phyloP scores from a whole-genome alignment of 2,797 vertebrate species.

The Aselliscus stoliczkanus region DNA sequence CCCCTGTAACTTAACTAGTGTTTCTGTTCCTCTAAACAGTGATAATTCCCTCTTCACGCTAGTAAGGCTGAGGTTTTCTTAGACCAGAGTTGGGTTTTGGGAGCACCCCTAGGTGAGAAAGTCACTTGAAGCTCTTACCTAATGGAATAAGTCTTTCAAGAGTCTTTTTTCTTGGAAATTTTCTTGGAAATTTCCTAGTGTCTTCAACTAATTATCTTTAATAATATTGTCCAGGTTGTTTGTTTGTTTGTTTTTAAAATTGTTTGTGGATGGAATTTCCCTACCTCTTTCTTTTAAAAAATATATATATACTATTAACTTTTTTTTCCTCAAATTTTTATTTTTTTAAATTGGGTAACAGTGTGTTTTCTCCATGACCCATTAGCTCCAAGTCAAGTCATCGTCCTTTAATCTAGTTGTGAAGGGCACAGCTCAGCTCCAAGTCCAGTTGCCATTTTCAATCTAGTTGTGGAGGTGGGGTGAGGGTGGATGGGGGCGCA shows the following conservation, averaged over 20 bases:
- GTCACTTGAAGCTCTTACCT: neutral
- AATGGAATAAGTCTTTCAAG: neutral
- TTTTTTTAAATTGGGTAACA: too few species aligned
- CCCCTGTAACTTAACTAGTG: neutral
- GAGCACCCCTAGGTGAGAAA: neutral
- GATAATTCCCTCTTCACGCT: neutral
- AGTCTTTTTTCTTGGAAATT: neutral
- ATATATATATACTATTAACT: too few species aligned
- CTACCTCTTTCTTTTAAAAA: neutral
- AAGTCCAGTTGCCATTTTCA: too few species aligned
- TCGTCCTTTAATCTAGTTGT: too few species aligned
- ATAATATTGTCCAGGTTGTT: neutral
- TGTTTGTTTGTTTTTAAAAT: neutral
- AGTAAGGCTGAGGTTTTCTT: neutral
- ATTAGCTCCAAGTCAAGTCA: too few species aligned
- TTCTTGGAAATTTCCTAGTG: neutral
- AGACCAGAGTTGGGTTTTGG: neutral
- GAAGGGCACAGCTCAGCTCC: too few species aligned
- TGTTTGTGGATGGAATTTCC: neutral
- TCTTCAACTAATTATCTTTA: neutral
- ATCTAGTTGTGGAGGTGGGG: too few species aligned
- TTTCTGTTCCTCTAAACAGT: neutral
- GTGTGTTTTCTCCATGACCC: too few species aligned
- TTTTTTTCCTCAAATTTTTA: too few species aligned
- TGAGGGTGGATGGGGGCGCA: too few species aligned